phyloP scores from a whole-genome alignment of 1,140 invertebrate genomes.

The Pachyrhynchus sulphureomaculatus region DNA sequence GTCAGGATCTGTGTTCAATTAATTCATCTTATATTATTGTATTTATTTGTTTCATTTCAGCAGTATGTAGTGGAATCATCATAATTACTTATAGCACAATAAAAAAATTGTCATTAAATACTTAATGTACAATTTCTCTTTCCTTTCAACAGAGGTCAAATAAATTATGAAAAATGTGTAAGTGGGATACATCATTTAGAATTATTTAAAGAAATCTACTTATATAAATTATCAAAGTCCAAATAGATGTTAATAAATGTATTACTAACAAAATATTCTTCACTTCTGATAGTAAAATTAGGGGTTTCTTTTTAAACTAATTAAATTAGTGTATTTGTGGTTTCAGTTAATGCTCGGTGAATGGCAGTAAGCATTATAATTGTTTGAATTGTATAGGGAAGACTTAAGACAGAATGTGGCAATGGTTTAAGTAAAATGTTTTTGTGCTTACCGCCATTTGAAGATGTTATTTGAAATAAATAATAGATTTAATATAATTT shows the following conservation, averaged over 20 bases:
- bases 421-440: background rate
- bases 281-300: conserved; percentile 10
- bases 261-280: conserved; percentile 5
- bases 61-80: too few relatives aligned
- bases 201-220: background rate
- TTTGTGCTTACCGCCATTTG: background rate
- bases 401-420: too few relatives aligned
- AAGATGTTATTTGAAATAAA: conserved; percentile 2
- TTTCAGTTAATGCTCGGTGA: conserved; percentile 10
- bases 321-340: conserved; percentile 19
- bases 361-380: conserved; percentile 6
- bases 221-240: background rate
- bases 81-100: too few relatives aligned
- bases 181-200: background rate
- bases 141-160: too few relatives aligned
- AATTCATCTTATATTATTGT: too few relatives aligned
- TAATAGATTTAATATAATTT: background rate
- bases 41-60: too few relatives aligned
- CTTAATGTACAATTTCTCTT: too few relatives aligned
- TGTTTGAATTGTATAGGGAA: background rate
- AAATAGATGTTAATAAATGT: conserved; percentile 10
- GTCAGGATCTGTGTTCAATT: too few relatives aligned
- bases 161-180: background rate
- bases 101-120: too few relatives aligned
- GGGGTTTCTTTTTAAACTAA: conserved; percentile 15